These are phyloP conservation scores for Lymantria dispar DNA, from an alignment of 2,888 invertebrate genomes.

Conservation along the genomic window DNA sequence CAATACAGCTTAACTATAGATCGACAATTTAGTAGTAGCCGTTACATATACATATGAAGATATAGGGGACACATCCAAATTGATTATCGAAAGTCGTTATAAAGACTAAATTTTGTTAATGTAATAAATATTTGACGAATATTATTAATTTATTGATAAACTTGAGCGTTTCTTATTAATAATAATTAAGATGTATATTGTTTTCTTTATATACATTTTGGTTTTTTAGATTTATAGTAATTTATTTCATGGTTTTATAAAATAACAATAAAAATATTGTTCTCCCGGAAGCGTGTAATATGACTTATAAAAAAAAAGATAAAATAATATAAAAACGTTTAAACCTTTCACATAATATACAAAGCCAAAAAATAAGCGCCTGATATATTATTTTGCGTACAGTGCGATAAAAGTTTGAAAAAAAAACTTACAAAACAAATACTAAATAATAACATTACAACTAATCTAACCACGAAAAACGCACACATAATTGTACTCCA, in stretches of 20 bases:
- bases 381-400: slow-evolving; percentile 19
- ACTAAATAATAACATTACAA: slow-evolving; percentile 37
- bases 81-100: no score
- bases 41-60: no score
- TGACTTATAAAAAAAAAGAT: background rate
- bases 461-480: slow-evolving; percentile 59
- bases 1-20: no score
- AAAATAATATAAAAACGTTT: background rate
- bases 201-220: background rate
- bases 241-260: background rate
- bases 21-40: no score
- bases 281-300: background rate
- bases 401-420: slow-evolving; percentile 35
- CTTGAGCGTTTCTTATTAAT: no score
- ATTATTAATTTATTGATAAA: no score
- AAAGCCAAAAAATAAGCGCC: slow-evolving; percentile 40
- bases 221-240: background rate
- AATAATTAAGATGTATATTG: no score
- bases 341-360: slow-evolving; percentile 11
- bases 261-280: background rate
- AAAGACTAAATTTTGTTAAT: no score
- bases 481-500: slow-evolving; percentile 53
- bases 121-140: no score
- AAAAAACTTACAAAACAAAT: slow-evolving; percentile 25
- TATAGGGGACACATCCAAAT: no score